These are phyloP conservation scores for Boleophthalmus pectinirostris DNA, from an alignment of 2,113 vertebrate species.

Conservation along the genomic window DNA sequence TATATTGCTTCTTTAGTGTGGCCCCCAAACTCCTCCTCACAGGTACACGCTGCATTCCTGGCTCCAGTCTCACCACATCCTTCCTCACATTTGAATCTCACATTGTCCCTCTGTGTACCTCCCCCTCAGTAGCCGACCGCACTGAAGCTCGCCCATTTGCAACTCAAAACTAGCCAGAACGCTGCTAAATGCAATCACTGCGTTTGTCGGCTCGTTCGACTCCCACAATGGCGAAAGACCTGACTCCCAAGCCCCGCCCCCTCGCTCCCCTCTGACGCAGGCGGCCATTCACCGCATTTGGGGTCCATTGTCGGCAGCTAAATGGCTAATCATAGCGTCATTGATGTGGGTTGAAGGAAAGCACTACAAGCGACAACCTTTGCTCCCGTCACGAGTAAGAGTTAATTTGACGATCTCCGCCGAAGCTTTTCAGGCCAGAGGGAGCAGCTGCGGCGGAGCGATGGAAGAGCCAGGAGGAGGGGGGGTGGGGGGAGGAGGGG, in stretches of 20 bases:
- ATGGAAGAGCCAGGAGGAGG: slow-evolving; percentile 58
- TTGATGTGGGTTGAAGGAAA: slow-evolving; percentile 59
- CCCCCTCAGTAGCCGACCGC: slow-evolving; percentile 68
- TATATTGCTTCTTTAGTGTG: no score
- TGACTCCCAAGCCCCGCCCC: slow-evolving; percentile 60
- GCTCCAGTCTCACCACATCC: slow-evolving; percentile 8
- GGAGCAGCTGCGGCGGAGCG: slow-evolving; percentile 75
- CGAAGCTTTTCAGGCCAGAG: slow-evolving; percentile 72
- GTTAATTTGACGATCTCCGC: slow-evolving; percentile 79
- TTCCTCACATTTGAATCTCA: slow-evolving; percentile 60
- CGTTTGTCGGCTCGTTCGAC: slow-evolving; percentile 76
- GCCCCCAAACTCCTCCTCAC: not conserved
- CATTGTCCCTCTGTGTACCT: slow-evolving; percentile 60
- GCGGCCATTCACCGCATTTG: slow-evolving; percentile 75
- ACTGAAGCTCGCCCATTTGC: slow-evolving; percentile 71
- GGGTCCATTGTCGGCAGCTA: slow-evolving; percentile 73
- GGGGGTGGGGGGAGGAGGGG: slow-evolving; percentile 23
- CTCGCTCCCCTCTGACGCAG: slow-evolving; percentile 60
- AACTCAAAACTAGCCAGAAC: slow-evolving; percentile 77
- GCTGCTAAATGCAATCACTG: slow-evolving; percentile 74
- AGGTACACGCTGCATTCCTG: not conserved
- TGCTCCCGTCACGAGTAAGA: slow-evolving; percentile 74
- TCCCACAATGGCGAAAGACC: slow-evolving; percentile 64
- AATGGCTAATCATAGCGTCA: slow-evolving; percentile 82
- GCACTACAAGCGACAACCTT: slow-evolving; percentile 73